These are phyloP conservation scores for Molorchus minor DNA, from an alignment of 2,888 invertebrate species.

Conservation along the genomic window DNA sequence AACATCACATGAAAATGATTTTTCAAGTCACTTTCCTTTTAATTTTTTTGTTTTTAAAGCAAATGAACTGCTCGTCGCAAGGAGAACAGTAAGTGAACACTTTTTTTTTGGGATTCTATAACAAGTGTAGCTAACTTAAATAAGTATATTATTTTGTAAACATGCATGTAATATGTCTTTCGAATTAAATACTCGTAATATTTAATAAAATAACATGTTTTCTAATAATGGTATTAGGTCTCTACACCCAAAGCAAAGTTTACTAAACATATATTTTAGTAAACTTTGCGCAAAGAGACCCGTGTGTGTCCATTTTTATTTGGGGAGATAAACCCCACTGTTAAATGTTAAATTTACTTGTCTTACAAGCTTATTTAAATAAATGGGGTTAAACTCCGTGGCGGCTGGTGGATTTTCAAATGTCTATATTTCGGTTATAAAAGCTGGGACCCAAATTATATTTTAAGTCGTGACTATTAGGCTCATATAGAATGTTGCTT, in stretches of 20 bases:
- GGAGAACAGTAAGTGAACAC: slow-evolving; percentile 49
- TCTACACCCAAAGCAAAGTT: not conserved
- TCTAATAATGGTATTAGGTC: not conserved
- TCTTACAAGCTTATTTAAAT: too few relatives aligned
- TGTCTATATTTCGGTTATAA: too few relatives aligned
- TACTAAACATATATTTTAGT: not conserved
- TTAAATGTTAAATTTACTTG: too few relatives aligned
- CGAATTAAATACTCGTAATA: not conserved
- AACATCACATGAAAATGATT: not conserved
- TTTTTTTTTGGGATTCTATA: not conserved
- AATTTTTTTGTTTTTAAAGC: not conserved
- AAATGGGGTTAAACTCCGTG: too few relatives aligned
- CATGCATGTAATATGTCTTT: not conserved
- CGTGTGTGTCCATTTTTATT: too few relatives aligned
- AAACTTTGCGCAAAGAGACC: too few relatives aligned
- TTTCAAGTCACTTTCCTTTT: not conserved
- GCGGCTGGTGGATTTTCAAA: too few relatives aligned
- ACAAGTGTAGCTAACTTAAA: not conserved
- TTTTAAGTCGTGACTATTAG: too few relatives aligned
- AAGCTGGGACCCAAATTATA: too few relatives aligned
- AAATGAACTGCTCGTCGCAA: slow-evolving; percentile 40
- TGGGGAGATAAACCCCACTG: too few relatives aligned
- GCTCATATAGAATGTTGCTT: too few relatives aligned
- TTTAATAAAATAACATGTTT: not conserved
- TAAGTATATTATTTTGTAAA: not conserved